These are phyloP conservation scores for Drosophila azteca DNA, from an alignment of 1,140 invertebrate genomes.

Conservation along the genomic window DNA sequence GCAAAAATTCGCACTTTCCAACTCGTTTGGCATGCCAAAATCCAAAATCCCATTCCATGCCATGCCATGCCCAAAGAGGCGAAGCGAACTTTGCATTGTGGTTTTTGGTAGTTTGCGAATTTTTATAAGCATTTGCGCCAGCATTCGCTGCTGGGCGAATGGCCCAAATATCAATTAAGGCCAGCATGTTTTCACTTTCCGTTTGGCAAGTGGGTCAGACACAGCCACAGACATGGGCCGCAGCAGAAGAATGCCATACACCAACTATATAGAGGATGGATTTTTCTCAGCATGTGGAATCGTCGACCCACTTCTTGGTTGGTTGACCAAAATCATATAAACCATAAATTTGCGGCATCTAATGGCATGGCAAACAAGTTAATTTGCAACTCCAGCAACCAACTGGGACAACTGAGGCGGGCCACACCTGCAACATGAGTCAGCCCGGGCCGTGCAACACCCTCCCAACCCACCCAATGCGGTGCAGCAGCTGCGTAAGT, in stretches of 20 bases:
- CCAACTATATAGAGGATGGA: conserved; percentile 22
- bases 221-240: conserved; percentile 1
- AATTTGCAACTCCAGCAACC: conserved; percentile 56
- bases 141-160: no score
- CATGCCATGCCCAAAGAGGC: conserved; percentile 39
- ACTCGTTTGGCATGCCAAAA: conserved; percentile 67
- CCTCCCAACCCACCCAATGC: conserved; percentile 53
- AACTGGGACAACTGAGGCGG: conserved; percentile 46
- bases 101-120: conserved; percentile 38
- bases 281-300: conserved; percentile 27
- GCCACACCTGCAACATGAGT: conserved; percentile 15
- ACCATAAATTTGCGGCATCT: conserved; percentile 71
- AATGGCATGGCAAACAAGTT: conserved; percentile 73
- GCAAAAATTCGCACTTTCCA: conserved; percentile 81
- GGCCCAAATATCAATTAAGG: conserved; percentile 73
- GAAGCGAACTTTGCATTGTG: conserved; percentile 52
- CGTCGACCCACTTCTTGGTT: conserved; percentile 53
- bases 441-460: conserved; percentile 40
- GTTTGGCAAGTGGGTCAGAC: conserved; percentile 58
- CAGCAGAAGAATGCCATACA: conserved; percentile 29
- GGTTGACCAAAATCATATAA: conserved; percentile 62
- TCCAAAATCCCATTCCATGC: conserved; percentile 13
- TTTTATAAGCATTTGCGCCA: conserved; percentile 51
- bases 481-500: conserved; percentile 49
- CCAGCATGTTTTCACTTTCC: conserved; percentile 74